Conservation (phyloP, 30 jellyfish, hydroid and myxozoan species). For the Pseudorhiza aurosa region DNA sequence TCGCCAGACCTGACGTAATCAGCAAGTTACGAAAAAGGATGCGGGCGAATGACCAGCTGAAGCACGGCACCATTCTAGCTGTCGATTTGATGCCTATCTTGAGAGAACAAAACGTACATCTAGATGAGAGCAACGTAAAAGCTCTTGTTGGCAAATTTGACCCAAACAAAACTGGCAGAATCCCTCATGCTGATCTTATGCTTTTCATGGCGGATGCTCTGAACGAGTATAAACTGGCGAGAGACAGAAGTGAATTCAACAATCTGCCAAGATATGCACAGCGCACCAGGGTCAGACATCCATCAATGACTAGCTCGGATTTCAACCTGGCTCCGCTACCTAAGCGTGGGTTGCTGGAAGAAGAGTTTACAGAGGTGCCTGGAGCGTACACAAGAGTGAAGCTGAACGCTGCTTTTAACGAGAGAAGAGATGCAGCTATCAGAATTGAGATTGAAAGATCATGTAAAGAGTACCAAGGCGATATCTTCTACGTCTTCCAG, state of each 20-base stretch:
- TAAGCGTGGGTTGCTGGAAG: slow-evolving; percentile 53
- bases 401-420: slow-evolving; percentile 52
- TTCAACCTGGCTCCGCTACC: slow-evolving; percentile 63
- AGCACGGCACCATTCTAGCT: slow-evolving; percentile 27
- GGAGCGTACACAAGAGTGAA: slow-evolving; percentile 57
- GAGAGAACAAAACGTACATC: slow-evolving; percentile 22
- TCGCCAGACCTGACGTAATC: slow-evolving; percentile 47
- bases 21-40: slow-evolving; percentile 15
- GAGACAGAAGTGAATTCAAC: slow-evolving; percentile 45
- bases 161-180: slow-evolving; percentile 14
- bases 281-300: slow-evolving; percentile 35
- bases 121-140: slow-evolving; percentile 27
- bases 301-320: slow-evolving; percentile 59
- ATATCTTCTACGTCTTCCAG: slow-evolving; percentile 5
- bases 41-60: slow-evolving; percentile 33
- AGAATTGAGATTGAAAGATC: slow-evolving; percentile 61
- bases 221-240: slow-evolving; percentile 30
- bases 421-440: slow-evolving; percentile 73
- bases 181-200: slow-evolving; percentile 33
- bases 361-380: slow-evolving; percentile 42
- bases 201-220: slow-evolving; percentile 46
- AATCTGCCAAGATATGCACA: slow-evolving; percentile 55
- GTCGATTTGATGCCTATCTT: not conserved
- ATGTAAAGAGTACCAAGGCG: slow-evolving; percentile 41
- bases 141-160: slow-evolving; percentile 21